Percentiles rank a stretch among this genome's conserved stretches.
Evolutionary conservation across 2,888 invertebrate genomes (phyloP).

Genomic region (Quadroppia sp.): DNA sequence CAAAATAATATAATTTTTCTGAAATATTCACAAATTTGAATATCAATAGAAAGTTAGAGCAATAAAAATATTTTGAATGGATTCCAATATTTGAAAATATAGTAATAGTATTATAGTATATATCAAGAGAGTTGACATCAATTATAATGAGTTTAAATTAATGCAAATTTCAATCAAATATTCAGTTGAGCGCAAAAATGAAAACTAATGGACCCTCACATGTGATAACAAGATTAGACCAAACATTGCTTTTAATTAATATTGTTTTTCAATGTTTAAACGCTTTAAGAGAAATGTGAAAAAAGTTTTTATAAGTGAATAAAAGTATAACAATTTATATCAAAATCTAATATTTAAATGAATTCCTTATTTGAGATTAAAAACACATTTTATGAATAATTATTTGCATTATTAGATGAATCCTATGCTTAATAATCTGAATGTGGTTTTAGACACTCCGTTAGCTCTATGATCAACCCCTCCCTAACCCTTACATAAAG

Average conservation of each 20-base stretch:
- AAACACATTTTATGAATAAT: neutral
- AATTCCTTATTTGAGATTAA: neutral
- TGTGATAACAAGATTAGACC: neutral
- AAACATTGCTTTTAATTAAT: neutral
- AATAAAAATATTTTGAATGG: neutral
- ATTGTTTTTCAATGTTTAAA: neutral
- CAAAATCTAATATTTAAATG: neutral
- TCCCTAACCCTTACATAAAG: no score
- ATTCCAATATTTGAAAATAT: neutral
- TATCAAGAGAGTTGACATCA: neutral
- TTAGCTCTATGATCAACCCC: no score
- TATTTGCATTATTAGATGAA: conserved; percentile 7
- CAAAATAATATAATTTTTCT: no score
- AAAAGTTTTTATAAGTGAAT: neutral
- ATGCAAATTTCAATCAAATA: conserved; percentile 1
- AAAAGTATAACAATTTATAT: neutral
- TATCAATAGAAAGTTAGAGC: neutral
- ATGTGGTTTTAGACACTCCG: no score
- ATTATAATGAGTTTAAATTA: conserved; percentile 5
- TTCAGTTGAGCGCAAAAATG: neutral
- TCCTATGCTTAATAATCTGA: no score
- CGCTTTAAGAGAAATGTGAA: neutral
- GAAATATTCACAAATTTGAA: neutral
- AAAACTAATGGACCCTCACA: neutral
- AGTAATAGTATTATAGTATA: neutral